A percentile compares a stretch with the other conserved stretches of the same genome.
These are phyloP conservation scores for Hydrozoanthus tunicans DNA, from an alignment of 64 coral and sea anemone genomes.

Conservation along the genomic window DNA sequence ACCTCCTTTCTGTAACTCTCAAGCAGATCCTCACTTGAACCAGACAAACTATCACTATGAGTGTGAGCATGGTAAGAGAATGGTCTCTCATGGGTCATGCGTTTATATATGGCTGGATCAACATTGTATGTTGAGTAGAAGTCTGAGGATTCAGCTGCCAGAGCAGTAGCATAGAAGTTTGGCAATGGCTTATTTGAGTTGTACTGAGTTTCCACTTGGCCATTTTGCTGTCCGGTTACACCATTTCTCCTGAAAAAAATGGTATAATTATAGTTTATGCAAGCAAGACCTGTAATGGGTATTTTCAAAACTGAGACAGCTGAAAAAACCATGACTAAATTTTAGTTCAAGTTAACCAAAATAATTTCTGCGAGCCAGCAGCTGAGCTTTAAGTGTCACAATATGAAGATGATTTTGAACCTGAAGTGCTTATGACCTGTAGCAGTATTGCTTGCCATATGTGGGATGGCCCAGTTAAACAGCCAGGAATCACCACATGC, in stretches of 20 bases:
- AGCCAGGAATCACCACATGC: too few species aligned
- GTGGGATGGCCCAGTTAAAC: too few species aligned
- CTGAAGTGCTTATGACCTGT: too few species aligned
- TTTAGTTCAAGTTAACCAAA: too few species aligned
- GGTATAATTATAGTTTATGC: not conserved
- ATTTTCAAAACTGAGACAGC: too few species aligned
- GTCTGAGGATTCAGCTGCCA: slow-evolving; percentile 58
- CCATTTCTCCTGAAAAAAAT: slow-evolving; percentile 22
- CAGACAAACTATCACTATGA: slow-evolving; percentile 73
- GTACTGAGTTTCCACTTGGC: slow-evolving; percentile 14
- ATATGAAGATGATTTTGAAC: too few species aligned
- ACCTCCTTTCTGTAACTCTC: slow-evolving; percentile 73
- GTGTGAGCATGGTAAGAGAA: slow-evolving; percentile 60
- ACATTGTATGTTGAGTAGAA: slow-evolving; percentile 88
- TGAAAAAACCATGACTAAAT: too few species aligned
- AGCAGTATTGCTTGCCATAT: too few species aligned
- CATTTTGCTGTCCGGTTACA: slow-evolving; percentile 35
- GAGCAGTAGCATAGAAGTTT: slow-evolving; percentile 83
- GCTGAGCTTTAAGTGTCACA: too few species aligned
- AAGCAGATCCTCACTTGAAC: slow-evolving; percentile 84
- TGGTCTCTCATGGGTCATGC: slow-evolving; percentile 57
- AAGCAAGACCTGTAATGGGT: not conserved
- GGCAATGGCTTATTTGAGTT: slow-evolving; percentile 42
- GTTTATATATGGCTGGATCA: slow-evolving; percentile 62
- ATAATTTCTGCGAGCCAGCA: too few species aligned